Evolutionary conservation across 2,113 vertebrate genomes (phyloP).

Genomic region (Solenodon paradoxus): DNA sequence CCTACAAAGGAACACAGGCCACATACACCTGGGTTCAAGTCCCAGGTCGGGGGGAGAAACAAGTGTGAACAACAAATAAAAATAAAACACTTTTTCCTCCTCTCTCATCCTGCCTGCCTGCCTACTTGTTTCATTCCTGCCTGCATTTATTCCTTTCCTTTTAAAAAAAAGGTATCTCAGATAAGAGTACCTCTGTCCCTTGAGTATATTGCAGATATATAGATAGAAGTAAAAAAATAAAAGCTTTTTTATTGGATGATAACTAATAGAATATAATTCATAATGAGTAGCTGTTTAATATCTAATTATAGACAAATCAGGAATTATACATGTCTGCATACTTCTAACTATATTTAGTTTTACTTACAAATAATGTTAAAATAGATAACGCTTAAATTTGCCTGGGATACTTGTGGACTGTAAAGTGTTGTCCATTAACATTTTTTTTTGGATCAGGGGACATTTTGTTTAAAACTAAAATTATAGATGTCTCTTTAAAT

Average conservation of each 20-base stretch:
- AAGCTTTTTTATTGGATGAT: background rate
- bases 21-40: no score
- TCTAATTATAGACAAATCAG: background rate
- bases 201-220: background rate
- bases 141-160: no score
- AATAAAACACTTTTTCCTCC: no score
- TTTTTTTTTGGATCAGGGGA: background rate
- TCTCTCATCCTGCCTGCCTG: no score
- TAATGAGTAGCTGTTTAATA: background rate
- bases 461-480: background rate
- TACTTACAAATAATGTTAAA: slow-evolving; percentile 29
- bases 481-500: background rate
- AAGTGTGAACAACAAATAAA: no score
- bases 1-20: no score
- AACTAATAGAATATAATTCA: background rate
- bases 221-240: background rate
- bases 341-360: background rate
- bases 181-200: background rate
- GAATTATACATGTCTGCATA: background rate
- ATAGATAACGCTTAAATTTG: slow-evolving; percentile 6
- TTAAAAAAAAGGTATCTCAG: background rate
- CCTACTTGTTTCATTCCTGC: no score
- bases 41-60: no score
- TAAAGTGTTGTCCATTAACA: background rate
- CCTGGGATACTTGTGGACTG: background rate